These are phyloP conservation scores for Eptesicus fuscus DNA, from an alignment of 2,113 vertebrate genomes.

Conservation along the genomic window DNA sequence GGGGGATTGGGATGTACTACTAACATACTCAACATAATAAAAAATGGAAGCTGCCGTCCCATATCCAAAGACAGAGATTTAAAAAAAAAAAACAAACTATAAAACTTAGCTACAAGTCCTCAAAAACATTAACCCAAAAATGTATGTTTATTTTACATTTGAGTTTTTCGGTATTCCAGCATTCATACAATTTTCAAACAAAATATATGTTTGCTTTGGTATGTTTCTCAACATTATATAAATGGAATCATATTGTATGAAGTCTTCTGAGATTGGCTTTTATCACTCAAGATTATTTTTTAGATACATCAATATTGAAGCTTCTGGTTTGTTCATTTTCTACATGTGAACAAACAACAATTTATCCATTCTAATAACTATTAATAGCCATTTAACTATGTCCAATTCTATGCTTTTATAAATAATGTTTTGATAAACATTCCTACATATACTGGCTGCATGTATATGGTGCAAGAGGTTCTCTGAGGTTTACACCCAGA, in stretches of 20 bases:
- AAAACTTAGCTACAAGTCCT: background rate
- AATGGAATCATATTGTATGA: background rate
- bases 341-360: background rate
- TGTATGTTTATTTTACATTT: conserved; percentile 22
- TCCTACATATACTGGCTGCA: background rate
- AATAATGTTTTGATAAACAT: background rate
- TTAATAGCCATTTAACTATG: background rate
- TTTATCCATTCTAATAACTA: background rate
- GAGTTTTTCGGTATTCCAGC: background rate
- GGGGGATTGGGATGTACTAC: background rate
- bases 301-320: background rate
- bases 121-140: background rate
- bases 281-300: conserved; percentile 11
- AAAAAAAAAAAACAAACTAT: background rate
- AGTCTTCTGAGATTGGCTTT: background rate
- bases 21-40: conserved; percentile 7
- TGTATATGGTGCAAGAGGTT: background rate
- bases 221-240: background rate
- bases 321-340: background rate
- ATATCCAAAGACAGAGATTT: background rate
- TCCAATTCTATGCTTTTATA: background rate
- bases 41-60: conserved; percentile 33
- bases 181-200: background rate
- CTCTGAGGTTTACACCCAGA: background rate
- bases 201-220: background rate